phyloP scores from a whole-genome alignment of 2,797 vertebrate species.

The Siniperca obscura region DNA sequence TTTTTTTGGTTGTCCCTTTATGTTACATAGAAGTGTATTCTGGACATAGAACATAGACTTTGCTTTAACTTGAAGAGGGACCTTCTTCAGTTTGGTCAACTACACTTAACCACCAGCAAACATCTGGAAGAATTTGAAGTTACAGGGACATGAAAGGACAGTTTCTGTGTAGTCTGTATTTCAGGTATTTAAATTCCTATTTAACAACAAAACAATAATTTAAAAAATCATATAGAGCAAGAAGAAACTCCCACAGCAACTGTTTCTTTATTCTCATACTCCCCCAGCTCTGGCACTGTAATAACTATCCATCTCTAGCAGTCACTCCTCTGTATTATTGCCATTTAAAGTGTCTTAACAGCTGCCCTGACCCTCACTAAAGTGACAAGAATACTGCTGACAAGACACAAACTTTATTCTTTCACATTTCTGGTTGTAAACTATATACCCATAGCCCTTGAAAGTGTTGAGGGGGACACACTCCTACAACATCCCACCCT shows the following conservation, averaged over 20 bases:
- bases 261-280: constrained; percentile 13
- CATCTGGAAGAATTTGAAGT: neutral
- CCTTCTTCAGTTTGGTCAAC: neutral
- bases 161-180: neutral
- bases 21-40: neutral
- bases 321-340: constrained; percentile 41
- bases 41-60: neutral
- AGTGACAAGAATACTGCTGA: constrained; percentile 63
- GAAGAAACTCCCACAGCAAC: constrained; percentile 78
- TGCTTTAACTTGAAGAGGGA: neutral
- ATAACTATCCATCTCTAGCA: constrained; percentile 41
- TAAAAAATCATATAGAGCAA: constrained; percentile 83
- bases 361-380: constrained; percentile 56
- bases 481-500: neutral
- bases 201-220: constrained; percentile 71
- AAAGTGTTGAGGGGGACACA: neutral
- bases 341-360: constrained; percentile 53
- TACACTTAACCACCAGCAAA: neutral
- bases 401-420: constrained; percentile 56
- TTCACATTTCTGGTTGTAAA: constrained; percentile 29
- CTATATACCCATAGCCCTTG: constrained; percentile 9
- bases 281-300: constrained; percentile 13
- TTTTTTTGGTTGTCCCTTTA: neutral
- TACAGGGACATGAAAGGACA: neutral
- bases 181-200: neutral